Conservation (phyloP, 2,888 invertebrate genomes). For the Yponomeuta cagnagella region DNA sequence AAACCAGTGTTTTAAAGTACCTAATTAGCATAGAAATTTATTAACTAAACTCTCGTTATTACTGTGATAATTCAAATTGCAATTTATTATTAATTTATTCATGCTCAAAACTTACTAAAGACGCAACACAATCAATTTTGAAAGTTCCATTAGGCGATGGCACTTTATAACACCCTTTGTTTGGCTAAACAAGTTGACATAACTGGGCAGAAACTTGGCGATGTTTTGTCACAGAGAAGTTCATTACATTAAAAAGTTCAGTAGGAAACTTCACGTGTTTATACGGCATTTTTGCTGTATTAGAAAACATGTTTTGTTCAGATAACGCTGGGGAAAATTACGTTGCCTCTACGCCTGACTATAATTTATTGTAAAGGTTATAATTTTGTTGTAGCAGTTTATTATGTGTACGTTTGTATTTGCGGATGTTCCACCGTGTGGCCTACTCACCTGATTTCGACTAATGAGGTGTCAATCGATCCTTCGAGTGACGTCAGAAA, state of each 20-base stretch:
- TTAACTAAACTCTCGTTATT: too few relatives aligned
- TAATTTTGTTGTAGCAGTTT: background rate
- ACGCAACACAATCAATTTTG: background rate
- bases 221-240: conserved; percentile 9
- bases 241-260: conserved; percentile 11
- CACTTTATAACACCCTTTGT: conserved; percentile 6
- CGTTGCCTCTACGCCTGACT: background rate
- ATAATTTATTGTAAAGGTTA: too few relatives aligned
- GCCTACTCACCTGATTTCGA: too few relatives aligned
- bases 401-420: background rate
- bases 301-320: background rate
- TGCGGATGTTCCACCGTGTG: too few relatives aligned
- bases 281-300: background rate
- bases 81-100: too few relatives aligned
- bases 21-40: too few relatives aligned
- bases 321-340: background rate
- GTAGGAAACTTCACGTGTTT: background rate
- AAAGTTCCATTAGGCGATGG: background rate
- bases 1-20: too few relatives aligned
- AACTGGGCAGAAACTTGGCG: background rate
- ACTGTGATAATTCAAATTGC: too few relatives aligned
- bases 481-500: too few relatives aligned
- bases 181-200: background rate
- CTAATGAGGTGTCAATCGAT: too few relatives aligned
- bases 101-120: too few relatives aligned